phyloP scores from a whole-genome alignment of 2,797 vertebrate genomes.

The Ispidina picta region DNA sequence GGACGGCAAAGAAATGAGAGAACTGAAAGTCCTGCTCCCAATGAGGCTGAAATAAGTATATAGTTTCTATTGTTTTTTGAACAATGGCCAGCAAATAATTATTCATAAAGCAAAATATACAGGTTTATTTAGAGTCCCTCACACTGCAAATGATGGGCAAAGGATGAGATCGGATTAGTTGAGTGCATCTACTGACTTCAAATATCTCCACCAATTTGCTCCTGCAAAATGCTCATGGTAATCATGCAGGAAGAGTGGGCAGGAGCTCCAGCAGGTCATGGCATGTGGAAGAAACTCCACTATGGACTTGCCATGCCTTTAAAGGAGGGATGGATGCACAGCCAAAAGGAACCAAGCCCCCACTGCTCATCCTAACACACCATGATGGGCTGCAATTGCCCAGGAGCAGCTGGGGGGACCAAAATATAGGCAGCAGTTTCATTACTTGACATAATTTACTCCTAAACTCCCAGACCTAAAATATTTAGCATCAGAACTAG shows the following conservation, averaged over 20 bases:
- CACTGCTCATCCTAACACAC: accelerated
- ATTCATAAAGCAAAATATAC: conserved; percentile 22
- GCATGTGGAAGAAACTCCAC: not conserved
- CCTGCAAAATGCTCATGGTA: accelerated
- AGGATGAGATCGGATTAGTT: not conserved
- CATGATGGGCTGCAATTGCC: accelerated
- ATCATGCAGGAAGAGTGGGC: not conserved
- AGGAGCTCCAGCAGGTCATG: not conserved
- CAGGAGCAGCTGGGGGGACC: not conserved
- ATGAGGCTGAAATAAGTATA: conserved; percentile 35
- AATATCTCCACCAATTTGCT: not conserved
- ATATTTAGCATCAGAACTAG: not conserved
- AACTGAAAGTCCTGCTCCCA: conserved; percentile 49
- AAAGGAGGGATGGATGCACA: accelerated
- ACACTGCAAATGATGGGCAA: not conserved
- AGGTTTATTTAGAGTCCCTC: not conserved
- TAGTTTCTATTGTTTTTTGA: conserved; percentile 58
- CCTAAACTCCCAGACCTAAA: not conserved
- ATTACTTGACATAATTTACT: not conserved
- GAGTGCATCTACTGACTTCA: not conserved
- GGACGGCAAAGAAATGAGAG: conserved; percentile 65
- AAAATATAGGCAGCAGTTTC: not conserved
- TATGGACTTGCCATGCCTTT: accelerated
- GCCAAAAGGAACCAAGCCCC: not conserved
- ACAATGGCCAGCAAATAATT: conserved; percentile 55